These are phyloP conservation scores for Monodelphis domestica DNA, from an alignment of 2,797 vertebrate genomes.

Conservation along the genomic window DNA sequence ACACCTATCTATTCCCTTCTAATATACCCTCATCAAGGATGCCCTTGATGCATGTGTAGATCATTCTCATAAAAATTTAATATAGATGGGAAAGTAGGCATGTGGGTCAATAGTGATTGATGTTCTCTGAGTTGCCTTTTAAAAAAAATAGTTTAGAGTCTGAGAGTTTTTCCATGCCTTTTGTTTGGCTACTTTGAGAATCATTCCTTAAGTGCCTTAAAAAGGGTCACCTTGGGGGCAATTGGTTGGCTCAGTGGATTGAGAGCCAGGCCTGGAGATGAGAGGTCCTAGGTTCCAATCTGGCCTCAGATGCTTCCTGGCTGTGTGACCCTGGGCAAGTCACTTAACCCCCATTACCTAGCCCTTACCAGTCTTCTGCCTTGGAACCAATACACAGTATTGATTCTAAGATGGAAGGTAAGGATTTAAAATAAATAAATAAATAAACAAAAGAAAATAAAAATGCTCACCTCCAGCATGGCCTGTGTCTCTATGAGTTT, in stretches of 20 bases:
- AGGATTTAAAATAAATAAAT: too few species aligned
- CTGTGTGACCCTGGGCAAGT: too few species aligned
- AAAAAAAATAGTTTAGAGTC: background rate
- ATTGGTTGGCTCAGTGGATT: too few species aligned
- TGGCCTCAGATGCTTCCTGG: too few species aligned
- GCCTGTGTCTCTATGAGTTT: background rate
- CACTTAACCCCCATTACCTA: too few species aligned
- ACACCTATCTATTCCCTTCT: background rate
- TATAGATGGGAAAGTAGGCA: background rate
- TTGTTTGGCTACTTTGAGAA: background rate
- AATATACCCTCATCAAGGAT: background rate
- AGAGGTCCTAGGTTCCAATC: too few species aligned
- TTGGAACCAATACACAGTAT: too few species aligned
- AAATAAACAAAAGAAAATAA: too few species aligned
- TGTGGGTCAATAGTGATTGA: background rate
- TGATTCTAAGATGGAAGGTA: too few species aligned
- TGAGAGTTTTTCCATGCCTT: background rate
- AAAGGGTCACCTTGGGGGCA: too few species aligned
- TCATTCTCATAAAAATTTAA: conserved; percentile 1
- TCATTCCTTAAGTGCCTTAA: background rate
- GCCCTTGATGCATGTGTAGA: background rate
- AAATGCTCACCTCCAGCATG: background rate
- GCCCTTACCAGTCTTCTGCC: too few species aligned
- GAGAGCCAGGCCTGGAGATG: too few species aligned
- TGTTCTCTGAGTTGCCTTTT: background rate